Evolutionary conservation across 2,113 vertebrate species (phyloP).

Genomic region (Alces alces): DNA sequence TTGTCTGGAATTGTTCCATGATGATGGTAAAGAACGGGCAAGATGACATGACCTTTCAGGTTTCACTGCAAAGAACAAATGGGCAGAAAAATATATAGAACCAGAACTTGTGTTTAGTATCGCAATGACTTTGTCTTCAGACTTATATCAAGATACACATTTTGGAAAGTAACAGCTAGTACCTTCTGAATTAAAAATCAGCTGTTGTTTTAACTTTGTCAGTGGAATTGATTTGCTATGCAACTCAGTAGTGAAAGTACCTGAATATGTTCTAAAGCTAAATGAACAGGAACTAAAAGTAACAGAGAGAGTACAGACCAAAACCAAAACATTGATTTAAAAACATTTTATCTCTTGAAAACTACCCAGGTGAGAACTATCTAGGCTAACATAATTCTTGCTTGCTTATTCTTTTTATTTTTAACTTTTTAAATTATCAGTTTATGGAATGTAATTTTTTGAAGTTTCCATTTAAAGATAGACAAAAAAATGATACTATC

Average conservation of each 20-base stretch:
- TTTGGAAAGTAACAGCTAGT: background rate
- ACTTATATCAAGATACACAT: background rate
- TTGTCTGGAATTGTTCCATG: background rate
- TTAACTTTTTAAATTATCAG: background rate
- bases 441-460: background rate
- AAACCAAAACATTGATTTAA: background rate
- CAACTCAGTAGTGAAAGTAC: conserved; percentile 47
- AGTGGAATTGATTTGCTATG: conserved; percentile 67
- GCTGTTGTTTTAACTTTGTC: conserved; percentile 57
- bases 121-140: background rate
- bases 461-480: background rate
- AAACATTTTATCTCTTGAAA: background rate
- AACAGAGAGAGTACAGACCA: background rate
- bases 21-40: background rate
- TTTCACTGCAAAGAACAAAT: background rate
- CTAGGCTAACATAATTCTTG: background rate
- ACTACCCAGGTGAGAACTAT: background rate
- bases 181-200: conserved; percentile 30
- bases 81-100: background rate
- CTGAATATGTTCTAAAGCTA: conserved; percentile 40
- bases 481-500: background rate
- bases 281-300: background rate
- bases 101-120: background rate
- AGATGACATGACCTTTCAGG: background rate
- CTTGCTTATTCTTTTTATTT: conserved; percentile 1